Evolutionary conservation across 2,888 invertebrate genomes (phyloP), one percentile per base, ranked within the genome.

Genomic region (Drosophila seclusa): DNA sequence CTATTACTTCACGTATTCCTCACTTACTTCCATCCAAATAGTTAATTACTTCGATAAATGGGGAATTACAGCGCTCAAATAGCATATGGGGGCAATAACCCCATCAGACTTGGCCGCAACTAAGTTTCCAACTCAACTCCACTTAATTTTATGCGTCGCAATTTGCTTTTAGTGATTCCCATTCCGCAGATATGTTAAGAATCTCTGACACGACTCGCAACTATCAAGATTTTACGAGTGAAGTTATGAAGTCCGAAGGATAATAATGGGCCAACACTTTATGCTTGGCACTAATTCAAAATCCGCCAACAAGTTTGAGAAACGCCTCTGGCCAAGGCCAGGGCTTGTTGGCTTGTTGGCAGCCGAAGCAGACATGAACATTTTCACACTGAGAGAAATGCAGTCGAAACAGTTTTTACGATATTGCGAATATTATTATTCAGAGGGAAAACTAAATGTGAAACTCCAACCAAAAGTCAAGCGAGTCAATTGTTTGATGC

Each of bases 181-280:
- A 40, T 31, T 31, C 55, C 18, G n/a, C 67, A 49, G 53, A 68
- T 29, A 49, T 29, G 6, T 10, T 42, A 31, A 21, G 57, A 57
- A 57, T 42, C 57, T 42, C 24, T 42, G 13, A 18, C 18, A 36
- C 45, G 54, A 58, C 42, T 45, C 58, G 65, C 42, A 71, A 68
- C 87, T 75, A 81, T 88, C 87, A 79, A 81, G 73, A 86, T 72
- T 85, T 85, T 83, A 81, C 73, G 86, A 73, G 72, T 61, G 57
- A 78, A 91, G 87, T 90, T 92, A 92, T 92, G 89, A 92, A 92
- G 90, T 91, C 91, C 84, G 85, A 91, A 87, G 83, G 91, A 92
- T 92, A 91, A 92, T 92, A 92, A 92, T 92, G 89, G 86, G 85
- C 90, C 91, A 92, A 92, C 92, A 92, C 92, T 92, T 92, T 87